phyloP scores from a whole-genome alignment of 1,140 invertebrate genomes.

The Ostrea edulis region DNA sequence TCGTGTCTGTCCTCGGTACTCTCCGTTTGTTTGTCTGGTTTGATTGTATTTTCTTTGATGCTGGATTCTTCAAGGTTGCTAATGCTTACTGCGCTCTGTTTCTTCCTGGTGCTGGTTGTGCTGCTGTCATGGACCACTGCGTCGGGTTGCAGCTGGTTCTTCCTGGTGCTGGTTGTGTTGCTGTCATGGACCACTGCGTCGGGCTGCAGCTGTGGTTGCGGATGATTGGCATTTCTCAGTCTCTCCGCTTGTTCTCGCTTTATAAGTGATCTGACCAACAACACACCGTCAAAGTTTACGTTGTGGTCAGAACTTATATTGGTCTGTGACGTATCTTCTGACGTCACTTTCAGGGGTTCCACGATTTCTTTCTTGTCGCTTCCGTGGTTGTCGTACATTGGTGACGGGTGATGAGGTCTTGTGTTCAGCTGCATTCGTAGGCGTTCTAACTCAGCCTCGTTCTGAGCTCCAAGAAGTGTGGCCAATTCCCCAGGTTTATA shows the following conservation, averaged over 20 bases:
- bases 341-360: not conserved
- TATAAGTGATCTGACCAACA: not conserved
- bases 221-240: not conserved
- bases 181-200: not conserved
- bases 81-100: not conserved
- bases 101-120: not conserved
- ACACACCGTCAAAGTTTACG: not conserved
- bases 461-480: slow-evolving; percentile 1
- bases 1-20: not conserved
- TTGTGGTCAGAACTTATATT: not conserved
- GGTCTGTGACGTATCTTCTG: not conserved
- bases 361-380: not conserved
- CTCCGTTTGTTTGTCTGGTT: not conserved
- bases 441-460: not conserved
- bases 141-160: not conserved
- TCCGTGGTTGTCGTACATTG: not conserved
- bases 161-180: not conserved
- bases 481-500: not conserved
- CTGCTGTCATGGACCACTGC: not conserved
- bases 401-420: not conserved
- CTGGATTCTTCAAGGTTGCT: not conserved
- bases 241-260: not conserved
- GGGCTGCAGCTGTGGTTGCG: not conserved
- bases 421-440: not conserved
- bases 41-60: not conserved